phyloP scores from a whole-genome alignment of 2,113 vertebrate species.

The Xiphophorus couchianus region DNA sequence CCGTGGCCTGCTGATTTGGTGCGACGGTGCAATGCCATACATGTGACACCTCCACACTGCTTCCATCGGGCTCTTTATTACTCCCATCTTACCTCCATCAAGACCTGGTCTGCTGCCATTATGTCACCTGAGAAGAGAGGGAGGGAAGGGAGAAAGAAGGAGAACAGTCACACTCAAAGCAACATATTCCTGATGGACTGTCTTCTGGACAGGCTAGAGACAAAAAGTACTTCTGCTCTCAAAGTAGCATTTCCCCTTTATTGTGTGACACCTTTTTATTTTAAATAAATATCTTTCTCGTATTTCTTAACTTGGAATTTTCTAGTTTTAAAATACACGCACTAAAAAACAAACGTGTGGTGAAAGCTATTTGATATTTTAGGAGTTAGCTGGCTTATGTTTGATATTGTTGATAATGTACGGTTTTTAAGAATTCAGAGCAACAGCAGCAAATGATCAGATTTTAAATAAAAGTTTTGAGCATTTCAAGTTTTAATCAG shows the following conservation, averaged over 20 bases:
- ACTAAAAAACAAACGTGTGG: neutral
- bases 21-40: slow-evolving; percentile 62
- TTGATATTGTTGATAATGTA: slow-evolving; percentile 10
- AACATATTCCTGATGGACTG: slow-evolving; percentile 62
- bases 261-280: slow-evolving; percentile 35
- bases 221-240: slow-evolving; percentile 47
- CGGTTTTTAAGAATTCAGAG: neutral
- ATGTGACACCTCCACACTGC: slow-evolving; percentile 65
- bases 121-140: slow-evolving; percentile 69
- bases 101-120: slow-evolving; percentile 69
- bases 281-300: slow-evolving; percentile 27
- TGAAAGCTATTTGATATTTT: slow-evolving; percentile 6
- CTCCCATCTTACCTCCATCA: slow-evolving; percentile 74
- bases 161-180: slow-evolving; percentile 60
- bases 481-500: neutral
- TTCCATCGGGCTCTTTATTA: slow-evolving; percentile 75
- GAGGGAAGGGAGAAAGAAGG: slow-evolving; percentile 48
- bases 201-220: slow-evolving; percentile 62
- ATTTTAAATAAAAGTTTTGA: neutral
- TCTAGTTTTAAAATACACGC: slow-evolving; percentile 19
- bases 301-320: slow-evolving; percentile 18
- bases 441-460: neutral
- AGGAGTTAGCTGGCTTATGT: slow-evolving; percentile 31
- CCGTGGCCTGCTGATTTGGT: slow-evolving; percentile 64
- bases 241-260: slow-evolving; percentile 47